phyloP scores from a whole-genome alignment of 2,113 vertebrate species.

The Turnix velox region DNA sequence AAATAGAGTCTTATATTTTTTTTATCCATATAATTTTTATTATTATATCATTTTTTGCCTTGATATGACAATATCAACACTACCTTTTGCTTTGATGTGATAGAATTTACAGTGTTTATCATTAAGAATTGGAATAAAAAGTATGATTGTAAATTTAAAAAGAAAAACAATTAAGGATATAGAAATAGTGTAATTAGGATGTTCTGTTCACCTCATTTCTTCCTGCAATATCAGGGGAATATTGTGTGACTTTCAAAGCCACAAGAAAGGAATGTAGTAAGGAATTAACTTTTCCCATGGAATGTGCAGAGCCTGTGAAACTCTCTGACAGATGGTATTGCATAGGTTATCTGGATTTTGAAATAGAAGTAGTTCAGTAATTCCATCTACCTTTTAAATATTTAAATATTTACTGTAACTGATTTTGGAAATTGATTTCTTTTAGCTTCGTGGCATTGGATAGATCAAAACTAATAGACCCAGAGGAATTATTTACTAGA shows the following conservation, averaged over 20 bases:
- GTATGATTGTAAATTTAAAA: not conserved
- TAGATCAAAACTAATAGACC: not conserved
- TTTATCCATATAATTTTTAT: not conserved
- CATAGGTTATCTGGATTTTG: not conserved
- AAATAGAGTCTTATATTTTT: not conserved
- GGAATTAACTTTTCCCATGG: not conserved
- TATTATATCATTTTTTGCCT: too few species aligned
- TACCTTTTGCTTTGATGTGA: too few species aligned
- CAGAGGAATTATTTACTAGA: not conserved
- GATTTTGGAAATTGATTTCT: not conserved
- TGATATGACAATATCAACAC: too few species aligned
- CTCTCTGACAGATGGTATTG: not conserved
- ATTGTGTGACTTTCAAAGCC: not conserved
- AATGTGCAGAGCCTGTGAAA: not conserved
- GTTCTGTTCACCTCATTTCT: not conserved
- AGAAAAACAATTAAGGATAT: not conserved
- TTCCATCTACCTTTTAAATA: not conserved
- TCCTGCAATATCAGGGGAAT: not conserved
- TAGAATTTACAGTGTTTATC: not conserved
- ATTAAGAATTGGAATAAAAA: not conserved
- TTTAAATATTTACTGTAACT: not conserved
- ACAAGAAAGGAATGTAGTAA: not conserved
- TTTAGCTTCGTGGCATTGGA: not conserved
- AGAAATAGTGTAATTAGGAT: not conserved
- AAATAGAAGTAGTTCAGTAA: not conserved